Evolutionary conservation across 2,888 invertebrate genomes (phyloP), one percentile per base, ranked within the genome.

Genomic region (Nymphalis urticae): DNA sequence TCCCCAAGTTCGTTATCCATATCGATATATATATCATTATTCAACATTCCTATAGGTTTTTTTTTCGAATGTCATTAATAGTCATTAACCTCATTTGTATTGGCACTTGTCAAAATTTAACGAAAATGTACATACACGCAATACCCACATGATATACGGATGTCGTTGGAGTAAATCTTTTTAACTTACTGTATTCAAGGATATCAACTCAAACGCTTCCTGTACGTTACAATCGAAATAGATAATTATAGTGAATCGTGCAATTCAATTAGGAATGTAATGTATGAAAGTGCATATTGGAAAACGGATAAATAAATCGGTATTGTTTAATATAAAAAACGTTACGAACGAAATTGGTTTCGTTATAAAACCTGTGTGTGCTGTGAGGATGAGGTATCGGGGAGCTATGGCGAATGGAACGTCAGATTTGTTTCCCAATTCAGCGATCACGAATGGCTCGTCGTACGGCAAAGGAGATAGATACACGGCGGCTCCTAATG

Each of bases 401-500:
- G 77, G 76, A 68, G 77, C 75, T 58, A 87, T 85, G 82, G 85
- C 82, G 62, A 88, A 87, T 75, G 87, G 87, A 75, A 81, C 79
- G 66, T 74, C 77, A 32, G 78, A 81, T 65, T 62, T 69, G 63
- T 74, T 72, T 67, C 70, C 76, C 64, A 80, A 81, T 47, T 76
- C 79, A 48, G 70, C 75, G 42, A 73, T 77, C 54, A 76, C 74
- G n/a, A 88, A 85, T 72, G 87, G 88, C 19, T 85, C 88, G n/a
- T 85, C 88, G 1, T 92, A 90, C 74, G 90, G 90, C 64, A 88
- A 87, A 81, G 92, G 91, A 50, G 92, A 92, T 75, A 85, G 92
- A 82, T 85, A 88, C 73, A 90, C 92, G 2, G 90, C 92, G 61
- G 91, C 92, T 48, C 92, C 92, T 58, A 92, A 92, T 74, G 92